Conservation (phyloP, 2,113 vertebrate genomes). For the Cranoglanis bouderius region DNA sequence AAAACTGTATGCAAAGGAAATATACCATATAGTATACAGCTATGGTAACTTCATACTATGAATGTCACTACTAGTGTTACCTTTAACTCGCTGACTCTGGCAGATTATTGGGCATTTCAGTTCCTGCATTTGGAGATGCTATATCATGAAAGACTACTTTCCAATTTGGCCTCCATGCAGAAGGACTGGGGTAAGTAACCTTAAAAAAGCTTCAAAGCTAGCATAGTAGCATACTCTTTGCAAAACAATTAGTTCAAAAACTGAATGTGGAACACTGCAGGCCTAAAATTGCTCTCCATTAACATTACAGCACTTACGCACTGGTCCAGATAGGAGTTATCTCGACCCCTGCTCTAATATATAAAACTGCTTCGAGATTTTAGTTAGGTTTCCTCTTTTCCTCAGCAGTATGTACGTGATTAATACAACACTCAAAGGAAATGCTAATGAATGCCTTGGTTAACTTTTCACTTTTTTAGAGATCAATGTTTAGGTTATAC, state of each 20-base stretch:
- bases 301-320: neutral
- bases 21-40: neutral
- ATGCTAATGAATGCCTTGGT: neutral
- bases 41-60: neutral
- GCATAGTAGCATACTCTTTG: neutral
- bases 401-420: neutral
- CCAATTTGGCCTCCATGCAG: constrained; percentile 87
- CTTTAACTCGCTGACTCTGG: constrained; percentile 71
- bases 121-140: constrained; percentile 90
- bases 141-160: constrained; percentile 90
- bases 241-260: neutral
- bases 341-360: neutral
- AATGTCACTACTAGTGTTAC: constrained; percentile 49
- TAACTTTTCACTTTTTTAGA: neutral
- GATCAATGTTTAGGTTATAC: neutral
- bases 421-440: neutral
- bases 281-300: neutral
- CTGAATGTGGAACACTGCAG: neutral
- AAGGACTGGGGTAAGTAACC: constrained; percentile 87
- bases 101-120: constrained; percentile 91
- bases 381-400: neutral
- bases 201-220: neutral
- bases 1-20: neutral
- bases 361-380: neutral
- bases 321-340: neutral